Percentiles rank a stretch among this genome's conserved stretches.
These are phyloP conservation scores for Coleophora flavipennella DNA, from an alignment of 2,888 invertebrate species.

Conservation along the genomic window DNA sequence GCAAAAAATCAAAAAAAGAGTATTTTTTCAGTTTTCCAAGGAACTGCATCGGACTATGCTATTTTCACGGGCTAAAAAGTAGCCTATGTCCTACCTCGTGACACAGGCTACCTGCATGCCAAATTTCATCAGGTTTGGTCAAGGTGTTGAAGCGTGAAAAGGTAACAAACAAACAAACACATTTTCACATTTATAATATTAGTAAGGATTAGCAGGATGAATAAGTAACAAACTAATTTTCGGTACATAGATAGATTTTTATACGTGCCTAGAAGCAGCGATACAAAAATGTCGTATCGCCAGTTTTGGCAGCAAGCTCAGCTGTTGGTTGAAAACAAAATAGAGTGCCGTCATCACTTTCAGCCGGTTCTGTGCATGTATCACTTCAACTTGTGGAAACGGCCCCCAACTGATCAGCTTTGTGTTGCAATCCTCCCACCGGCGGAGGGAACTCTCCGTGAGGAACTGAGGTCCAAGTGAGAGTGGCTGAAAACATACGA, in stretches of 20 bases:
- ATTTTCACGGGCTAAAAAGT: too few species aligned
- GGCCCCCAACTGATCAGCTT: slow-evolving; percentile 94
- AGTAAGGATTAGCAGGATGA: too few species aligned
- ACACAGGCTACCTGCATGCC: too few species aligned
- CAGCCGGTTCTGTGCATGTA: slow-evolving; percentile 93
- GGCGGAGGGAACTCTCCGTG: slow-evolving; percentile 86
- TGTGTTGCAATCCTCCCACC: slow-evolving; percentile 92
- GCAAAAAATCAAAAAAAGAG: too few species aligned
- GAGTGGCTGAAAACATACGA: slow-evolving; percentile 75
- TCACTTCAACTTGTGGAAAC: slow-evolving; percentile 87
- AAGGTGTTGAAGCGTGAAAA: too few species aligned
- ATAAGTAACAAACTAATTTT: too few species aligned
- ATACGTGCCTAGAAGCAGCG: slow-evolving; percentile 80
- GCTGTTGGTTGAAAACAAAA: slow-evolving; percentile 89
- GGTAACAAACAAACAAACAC: too few species aligned
- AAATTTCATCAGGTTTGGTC: too few species aligned
- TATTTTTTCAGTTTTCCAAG: too few species aligned
- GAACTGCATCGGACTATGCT: too few species aligned
- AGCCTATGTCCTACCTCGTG: too few species aligned
- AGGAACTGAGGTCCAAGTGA: slow-evolving; percentile 84
- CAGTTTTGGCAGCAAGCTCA: slow-evolving; percentile 84
- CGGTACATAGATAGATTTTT: background rate
- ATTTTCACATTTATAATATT: too few species aligned
- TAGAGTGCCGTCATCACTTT: slow-evolving; percentile 91
- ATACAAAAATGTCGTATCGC: slow-evolving; percentile 86